These are phyloP conservation scores for Rhingia rostrata DNA, from an alignment of 2,888 invertebrate species.

Conservation along the genomic window DNA sequence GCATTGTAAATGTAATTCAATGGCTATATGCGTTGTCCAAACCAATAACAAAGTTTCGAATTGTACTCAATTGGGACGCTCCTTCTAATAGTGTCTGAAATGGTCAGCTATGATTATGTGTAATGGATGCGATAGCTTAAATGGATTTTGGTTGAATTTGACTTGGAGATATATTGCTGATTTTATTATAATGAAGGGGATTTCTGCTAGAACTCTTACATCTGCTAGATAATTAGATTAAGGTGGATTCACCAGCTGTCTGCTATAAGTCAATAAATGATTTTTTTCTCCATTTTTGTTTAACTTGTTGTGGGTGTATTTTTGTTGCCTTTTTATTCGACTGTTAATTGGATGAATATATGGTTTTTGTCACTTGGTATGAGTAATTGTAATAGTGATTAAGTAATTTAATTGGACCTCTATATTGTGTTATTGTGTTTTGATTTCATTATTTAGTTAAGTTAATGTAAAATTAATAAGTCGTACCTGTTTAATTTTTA, in stretches of 20 bases:
- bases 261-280: conserved; percentile 13
- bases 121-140: conserved; percentile 46
- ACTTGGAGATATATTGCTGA: conserved; percentile 33
- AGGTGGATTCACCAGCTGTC: background rate
- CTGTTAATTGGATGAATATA: background rate
- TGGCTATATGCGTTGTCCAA: conserved; percentile 24
- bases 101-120: conserved; percentile 40
- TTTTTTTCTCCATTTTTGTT: conserved; percentile 27
- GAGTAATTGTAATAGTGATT: no score
- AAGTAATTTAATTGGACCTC: no score
- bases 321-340: background rate
- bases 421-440: no score
- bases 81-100: background rate
- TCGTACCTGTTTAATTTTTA: no score
- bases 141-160: conserved; percentile 29
- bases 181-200: conserved; percentile 34
- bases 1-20: conserved; percentile 55
- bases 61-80: conserved; percentile 12
- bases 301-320: conserved; percentile 6
- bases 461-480: no score
- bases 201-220: no score
- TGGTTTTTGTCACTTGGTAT: background rate
- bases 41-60: conserved; percentile 25
- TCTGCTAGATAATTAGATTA: no score
- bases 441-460: no score